A percentile compares a stretch with the other conserved stretches of the same genome.
Conservation (phyloP, 2,113 vertebrate genomes). For the Candoia aspera region DNA sequence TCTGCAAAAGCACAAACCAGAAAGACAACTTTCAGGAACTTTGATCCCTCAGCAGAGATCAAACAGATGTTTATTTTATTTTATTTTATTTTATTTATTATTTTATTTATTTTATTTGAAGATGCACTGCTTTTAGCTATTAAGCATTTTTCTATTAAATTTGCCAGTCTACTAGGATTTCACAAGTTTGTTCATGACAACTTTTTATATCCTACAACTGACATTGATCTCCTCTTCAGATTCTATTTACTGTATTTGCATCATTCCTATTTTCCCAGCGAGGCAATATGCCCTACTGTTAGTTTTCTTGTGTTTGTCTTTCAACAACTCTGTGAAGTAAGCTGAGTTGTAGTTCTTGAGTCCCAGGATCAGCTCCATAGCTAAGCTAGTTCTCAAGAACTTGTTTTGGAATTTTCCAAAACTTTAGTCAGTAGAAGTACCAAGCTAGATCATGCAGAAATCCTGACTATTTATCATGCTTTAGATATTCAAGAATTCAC, state of each 20-base stretch:
- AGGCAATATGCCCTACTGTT: neutral
- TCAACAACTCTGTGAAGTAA: neutral
- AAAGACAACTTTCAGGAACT: conserved; percentile 25
- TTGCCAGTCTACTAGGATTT: neutral
- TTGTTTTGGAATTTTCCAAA: neutral
- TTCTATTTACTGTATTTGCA: neutral
- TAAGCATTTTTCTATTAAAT: neutral
- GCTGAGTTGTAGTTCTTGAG: neutral
- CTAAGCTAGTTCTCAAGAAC: neutral
- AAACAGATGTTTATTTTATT: neutral
- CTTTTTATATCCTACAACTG: neutral
- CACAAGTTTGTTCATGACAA: neutral
- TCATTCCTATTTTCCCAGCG: neutral
- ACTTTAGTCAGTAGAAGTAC: neutral
- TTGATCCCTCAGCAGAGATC: neutral
- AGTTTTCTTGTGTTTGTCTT: neutral
- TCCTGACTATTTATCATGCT: neutral
- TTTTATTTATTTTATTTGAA: neutral
- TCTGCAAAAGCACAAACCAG: conserved; percentile 3
- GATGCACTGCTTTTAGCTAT: neutral
- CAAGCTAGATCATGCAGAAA: neutral
- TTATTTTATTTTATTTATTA: neutral
- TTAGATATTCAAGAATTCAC: neutral
- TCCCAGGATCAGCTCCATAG: neutral
- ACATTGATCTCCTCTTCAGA: neutral